Evolutionary conservation across 1,140 invertebrate genomes (phyloP).

Genomic region (Hirudo medicinalis): DNA sequence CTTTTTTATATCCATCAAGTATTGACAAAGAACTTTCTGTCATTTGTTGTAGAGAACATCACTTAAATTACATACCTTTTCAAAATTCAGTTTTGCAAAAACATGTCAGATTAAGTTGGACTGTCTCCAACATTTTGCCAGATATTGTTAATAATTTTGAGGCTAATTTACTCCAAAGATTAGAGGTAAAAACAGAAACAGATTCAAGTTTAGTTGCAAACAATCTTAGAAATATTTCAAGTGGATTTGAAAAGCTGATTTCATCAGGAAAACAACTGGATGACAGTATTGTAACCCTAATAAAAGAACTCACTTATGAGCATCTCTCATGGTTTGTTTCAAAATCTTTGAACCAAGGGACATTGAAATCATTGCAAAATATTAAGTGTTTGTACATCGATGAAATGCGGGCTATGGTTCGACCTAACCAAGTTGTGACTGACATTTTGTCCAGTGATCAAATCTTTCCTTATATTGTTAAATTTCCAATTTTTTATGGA

Average conservation of each 20-base stretch:
- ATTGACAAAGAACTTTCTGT: background rate
- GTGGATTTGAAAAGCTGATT: background rate
- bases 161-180: too few species aligned
- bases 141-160: too few species aligned
- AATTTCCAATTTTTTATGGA: constrained; percentile 25
- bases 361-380: too few species aligned
- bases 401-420: constrained; percentile 19
- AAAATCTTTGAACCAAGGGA: background rate
- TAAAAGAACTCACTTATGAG: background rate
- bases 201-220: too few species aligned
- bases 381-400: background rate
- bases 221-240: constrained; percentile 1
- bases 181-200: too few species aligned
- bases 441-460: constrained; percentile 22
- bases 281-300: background rate
- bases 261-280: background rate
- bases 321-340: too few species aligned
- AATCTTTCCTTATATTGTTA: constrained; percentile 26
- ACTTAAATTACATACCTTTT: background rate
- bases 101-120: too few species aligned
- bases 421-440: constrained; percentile 25
- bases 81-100: too few species aligned
- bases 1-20: background rate
- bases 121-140: too few species aligned
- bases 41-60: background rate